Evolutionary conservation across 1,140 invertebrate species (phyloP), one percentile per base, ranked within the genome.

Genomic region (Chironomus tepperi): DNA sequence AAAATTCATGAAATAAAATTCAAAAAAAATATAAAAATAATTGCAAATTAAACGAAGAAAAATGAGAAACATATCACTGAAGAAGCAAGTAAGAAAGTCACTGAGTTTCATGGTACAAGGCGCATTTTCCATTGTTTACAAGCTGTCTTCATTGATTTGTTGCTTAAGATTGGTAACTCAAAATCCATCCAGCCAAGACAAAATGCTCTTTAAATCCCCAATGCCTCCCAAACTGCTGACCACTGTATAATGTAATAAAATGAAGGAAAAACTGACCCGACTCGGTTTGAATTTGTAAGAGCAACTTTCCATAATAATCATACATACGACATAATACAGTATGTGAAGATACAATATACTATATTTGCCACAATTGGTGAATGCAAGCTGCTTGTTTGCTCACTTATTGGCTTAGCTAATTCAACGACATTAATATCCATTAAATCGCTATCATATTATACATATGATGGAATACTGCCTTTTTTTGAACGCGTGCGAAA

Each of bases 221-320:
- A n/a, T 34, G 24, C 24, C 1, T 34, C 24, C 24, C 24, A 34
- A 57, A 12, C 15, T 57, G 10, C 47, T 12, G 47, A 57, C n/a
- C 15, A 43, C 10, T 43, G 42, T 10, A 47, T n/a, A 47, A 47
- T 47, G 12, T 57, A 15, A 57, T n/a, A 57, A 57, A 57, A 15
- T n/a, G 15, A 57, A n/a, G n/a, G 47, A 57, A 57, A 57, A 57
- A 57, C 47, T 57, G 47, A 57, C 47, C 47, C n/a, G 47, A 57
- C 47, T 57, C 47, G 47, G n/a, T 57, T 57, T 57, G 47, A 57
- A 57, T n/a, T 57, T 57, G 47, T 12, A 15, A 57, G 12, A 47
- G n/a, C 47, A 57, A 57, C 43, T 57, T 57, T 57, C 47, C 47
- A 57, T 57, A 57, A 57, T 57, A n/a, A 57, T 57, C 47, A 57